Conservation (phyloP, 2,113 vertebrate genomes). For the Ictalurus punctatus region DNA sequence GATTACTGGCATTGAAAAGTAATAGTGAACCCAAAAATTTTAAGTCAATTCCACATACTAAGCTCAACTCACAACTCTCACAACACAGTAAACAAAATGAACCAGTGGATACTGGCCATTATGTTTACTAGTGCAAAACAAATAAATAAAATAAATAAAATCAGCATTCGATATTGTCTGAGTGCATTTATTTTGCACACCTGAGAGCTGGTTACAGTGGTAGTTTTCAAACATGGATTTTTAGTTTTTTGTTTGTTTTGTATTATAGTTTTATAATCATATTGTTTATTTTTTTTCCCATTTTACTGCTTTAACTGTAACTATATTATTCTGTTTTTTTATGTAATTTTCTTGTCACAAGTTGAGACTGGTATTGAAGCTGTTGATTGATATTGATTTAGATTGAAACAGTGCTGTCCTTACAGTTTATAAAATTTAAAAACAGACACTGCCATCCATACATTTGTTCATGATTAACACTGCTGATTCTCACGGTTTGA, state of each 20-base stretch:
- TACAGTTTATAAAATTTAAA: neutral
- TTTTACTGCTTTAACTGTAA: neutral
- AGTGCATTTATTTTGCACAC: neutral
- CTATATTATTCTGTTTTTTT: too few species aligned
- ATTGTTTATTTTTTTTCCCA: neutral
- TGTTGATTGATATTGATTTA: neutral
- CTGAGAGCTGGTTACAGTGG: neutral
- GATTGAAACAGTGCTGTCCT: neutral
- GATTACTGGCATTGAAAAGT: too few species aligned
- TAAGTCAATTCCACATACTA: neutral
- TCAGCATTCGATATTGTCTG: neutral
- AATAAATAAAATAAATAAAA: neutral
- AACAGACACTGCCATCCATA: neutral
- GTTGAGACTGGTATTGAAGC: neutral
- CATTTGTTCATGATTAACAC: neutral
- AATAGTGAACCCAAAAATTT: too few species aligned
- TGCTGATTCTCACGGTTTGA: neutral
- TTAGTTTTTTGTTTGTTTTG: neutral
- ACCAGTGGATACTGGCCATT: neutral
- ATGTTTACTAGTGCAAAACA: neutral
- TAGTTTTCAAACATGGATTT: neutral
- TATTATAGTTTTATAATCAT: neutral
- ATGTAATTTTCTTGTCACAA: neutral
- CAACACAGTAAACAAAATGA: neutral
- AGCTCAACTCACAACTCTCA: neutral